Conservation (phyloP, 2,797 vertebrate species). For the Catostomus latipinnis region DNA sequence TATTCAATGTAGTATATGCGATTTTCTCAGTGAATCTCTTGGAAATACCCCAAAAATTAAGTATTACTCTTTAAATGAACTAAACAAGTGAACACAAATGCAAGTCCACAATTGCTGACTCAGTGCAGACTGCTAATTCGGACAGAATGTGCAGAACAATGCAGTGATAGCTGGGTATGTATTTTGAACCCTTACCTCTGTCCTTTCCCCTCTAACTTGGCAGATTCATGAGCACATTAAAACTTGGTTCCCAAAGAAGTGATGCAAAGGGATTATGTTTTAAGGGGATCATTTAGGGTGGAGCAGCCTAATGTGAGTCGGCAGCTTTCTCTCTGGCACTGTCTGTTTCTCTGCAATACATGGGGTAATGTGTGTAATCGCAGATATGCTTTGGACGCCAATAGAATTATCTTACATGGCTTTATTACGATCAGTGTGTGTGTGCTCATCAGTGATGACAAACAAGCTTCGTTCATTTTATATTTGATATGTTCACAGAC, state of each 20-base stretch:
- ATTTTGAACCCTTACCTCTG: conserved; percentile 45
- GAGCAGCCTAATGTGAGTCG: neutral
- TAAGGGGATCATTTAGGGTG: neutral
- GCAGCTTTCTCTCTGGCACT: neutral
- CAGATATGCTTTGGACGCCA: neutral
- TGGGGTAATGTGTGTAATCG: neutral
- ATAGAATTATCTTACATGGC: neutral
- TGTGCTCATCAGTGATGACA: neutral
- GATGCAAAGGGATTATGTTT: conserved; percentile 26
- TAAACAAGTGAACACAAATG: neutral
- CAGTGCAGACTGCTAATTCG: neutral
- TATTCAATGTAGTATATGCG: neutral
- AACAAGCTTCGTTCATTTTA: too few species aligned
- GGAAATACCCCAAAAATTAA: neutral
- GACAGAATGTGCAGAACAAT: neutral
- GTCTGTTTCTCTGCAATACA: neutral
- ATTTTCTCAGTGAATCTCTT: too few species aligned
- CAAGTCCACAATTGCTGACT: conserved; percentile 11
- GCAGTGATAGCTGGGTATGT: neutral
- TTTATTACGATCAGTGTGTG: neutral
- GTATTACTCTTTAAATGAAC: neutral
- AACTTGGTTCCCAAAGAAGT: neutral
- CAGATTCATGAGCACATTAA: neutral
- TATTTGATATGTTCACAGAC: too few species aligned
- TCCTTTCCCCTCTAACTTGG: conserved; percentile 33